Base-by-base conservation (phyloP, 2,888 invertebrate genomes). In the Calameuta idolon region DNA sequence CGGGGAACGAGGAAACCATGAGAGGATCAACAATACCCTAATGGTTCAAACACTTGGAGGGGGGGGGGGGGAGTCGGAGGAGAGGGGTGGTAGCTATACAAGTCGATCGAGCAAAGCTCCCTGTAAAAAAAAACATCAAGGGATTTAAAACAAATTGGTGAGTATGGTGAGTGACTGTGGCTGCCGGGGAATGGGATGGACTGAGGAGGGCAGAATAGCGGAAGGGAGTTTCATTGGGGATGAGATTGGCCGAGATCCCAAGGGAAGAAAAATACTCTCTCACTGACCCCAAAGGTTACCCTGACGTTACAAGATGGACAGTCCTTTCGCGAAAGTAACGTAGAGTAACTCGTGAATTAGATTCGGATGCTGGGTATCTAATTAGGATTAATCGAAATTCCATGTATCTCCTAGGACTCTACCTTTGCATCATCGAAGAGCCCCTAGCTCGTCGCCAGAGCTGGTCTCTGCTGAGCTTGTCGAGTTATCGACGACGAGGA, bases 161-260 rank as follows among this genome's bases (percentile, higher is more conserved):
- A 31, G 15, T 71, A 71, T 34, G 71, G 71, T 71, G 71, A 71
- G 31, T 23, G 55, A 55, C 23, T 55, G 55, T 55, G 9, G 23
- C 55, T 23, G 23, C 2, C 55, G 23, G 9, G 55, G 9, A 55
- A 23, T 9, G 23, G 55, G 23, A 23, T 55, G 55, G 55, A 12
- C 55, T 9, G 23, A 55, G 55, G 9, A 9, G 23, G 55, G 23
- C 23, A 55, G 23, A 55, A 55, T 23, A 55, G 55, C 55, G 23
- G 23, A 55, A 55, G 55, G 23, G 23, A 23, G 55, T 55, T 55
- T 73, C 74, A 37, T 35, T 68, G 30, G 76, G 79, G 77, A 79
- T 80, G 81, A 83, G 81, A 85, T 85, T 84, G 84, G 77, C 78
- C 80, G 79, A 79, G 74, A 82, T 85, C 82, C 81, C 85, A 35